Base-by-base conservation (phyloP, 2,113 vertebrate genomes). In the Cricetomys ansorgei region DNA sequence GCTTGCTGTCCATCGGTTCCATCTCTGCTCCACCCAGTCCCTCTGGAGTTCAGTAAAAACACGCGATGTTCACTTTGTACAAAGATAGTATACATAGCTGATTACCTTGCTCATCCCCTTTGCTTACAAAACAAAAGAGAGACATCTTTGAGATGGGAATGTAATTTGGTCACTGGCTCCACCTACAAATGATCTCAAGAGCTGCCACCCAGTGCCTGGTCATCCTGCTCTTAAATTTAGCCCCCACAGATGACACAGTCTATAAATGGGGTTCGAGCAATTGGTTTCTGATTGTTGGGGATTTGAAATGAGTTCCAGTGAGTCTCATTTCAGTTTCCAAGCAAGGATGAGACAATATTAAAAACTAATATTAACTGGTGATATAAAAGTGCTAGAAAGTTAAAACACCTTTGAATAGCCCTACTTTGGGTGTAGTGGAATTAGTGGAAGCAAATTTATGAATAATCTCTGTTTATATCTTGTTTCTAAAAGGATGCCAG, bases 331-430 rank as follows among this genome's bases (percentile, higher is more conserved):
- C 88, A 69, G 43, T 96, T 79, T 92, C 96, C 87, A 96, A 67
- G 88, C 95, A 96, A 90, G 80, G 87, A 94, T 87, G 92, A 76
- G 64, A 65, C 64, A 55, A 81, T 87, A 67, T 92, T 93, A 96
- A 97, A 95, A 84, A 97, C 65, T 84, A 96, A 95, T 93, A 94
- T 96, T 90, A 94, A 98, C 96, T 95, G 94, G 94, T 81, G 75
- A 94, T 95, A 31, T 84, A 48, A 37, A 50, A 59, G 31, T 89
- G 2, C 45, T 43, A 70, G 91, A 53, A 96, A 86, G 80, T 59
- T 88, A 53, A 95, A 89, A 81, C 34, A 10, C 3, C 85, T 96
- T 81, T 67, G 31, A 88, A 81, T 65, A 86, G 50, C 43, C 19
- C 72, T 91, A 94, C 34, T 43, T 59, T n/a, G 7, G 19, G 53